Conservation (phyloP, 2,797 vertebrate genomes). For the Phalanger gymnotis region DNA sequence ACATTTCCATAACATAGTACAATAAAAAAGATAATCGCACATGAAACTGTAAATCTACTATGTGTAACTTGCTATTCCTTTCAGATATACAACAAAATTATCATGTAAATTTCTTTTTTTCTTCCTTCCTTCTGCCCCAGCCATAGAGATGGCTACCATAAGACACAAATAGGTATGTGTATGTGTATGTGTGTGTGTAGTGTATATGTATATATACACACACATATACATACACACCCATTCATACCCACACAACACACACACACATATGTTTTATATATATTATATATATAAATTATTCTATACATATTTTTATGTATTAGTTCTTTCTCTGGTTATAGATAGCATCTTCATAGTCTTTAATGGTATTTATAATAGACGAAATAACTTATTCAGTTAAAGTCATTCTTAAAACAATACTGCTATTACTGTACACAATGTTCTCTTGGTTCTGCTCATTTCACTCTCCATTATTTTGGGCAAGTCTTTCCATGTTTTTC, state of each 20-base stretch:
- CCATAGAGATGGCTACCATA: not conserved
- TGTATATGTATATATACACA: too few species aligned
- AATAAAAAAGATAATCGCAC: not conserved
- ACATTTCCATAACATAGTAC: not conserved
- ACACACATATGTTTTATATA: too few species aligned
- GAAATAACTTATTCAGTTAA: not conserved
- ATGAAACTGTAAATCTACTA: not conserved
- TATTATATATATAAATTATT: too few species aligned
- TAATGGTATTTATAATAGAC: not conserved
- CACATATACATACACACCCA: too few species aligned
- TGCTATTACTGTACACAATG: not conserved
- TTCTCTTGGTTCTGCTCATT: not conserved
- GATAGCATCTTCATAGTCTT: not conserved
- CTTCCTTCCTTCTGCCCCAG: not conserved
- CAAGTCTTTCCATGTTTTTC: not conserved
- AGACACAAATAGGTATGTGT: not conserved
- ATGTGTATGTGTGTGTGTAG: too few species aligned
- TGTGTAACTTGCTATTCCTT: not conserved
- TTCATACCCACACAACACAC: too few species aligned
- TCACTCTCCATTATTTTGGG: not conserved
- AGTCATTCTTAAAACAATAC: not conserved
- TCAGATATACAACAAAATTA: not conserved
- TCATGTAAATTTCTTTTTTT: not conserved
- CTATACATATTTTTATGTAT: too few species aligned
- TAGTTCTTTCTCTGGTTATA: too few species aligned